A percentile compares a stretch with the other conserved stretches of the same genome.
Conservation (phyloP, 2,797 vertebrate species). For the Hozukius guyotensis region DNA sequence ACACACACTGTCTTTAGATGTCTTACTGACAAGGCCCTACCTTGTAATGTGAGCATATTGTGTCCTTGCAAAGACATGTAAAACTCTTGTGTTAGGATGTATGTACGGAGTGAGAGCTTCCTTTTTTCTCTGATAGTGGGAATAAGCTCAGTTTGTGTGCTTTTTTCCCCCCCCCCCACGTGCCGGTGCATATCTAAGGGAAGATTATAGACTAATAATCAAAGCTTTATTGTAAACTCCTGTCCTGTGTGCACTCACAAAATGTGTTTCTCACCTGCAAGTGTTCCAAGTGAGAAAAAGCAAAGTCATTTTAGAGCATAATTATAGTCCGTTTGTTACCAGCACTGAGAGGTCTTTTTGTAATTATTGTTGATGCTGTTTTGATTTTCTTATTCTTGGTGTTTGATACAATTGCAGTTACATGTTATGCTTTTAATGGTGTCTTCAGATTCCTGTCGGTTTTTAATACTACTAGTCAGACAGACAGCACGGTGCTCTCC, state of each 20-base stretch:
- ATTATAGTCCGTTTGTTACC: conserved; percentile 77
- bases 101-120: conserved; percentile 35
- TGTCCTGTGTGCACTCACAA: conserved; percentile 68
- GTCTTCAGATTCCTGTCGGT: conserved; percentile 74
- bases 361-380: conserved; percentile 78
- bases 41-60: conserved; percentile 48
- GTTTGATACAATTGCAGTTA: conserved; percentile 78
- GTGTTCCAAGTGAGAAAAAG: conserved; percentile 47
- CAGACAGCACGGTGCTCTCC: conserved; percentile 84
- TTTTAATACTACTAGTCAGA: conserved; percentile 79
- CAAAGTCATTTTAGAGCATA: conserved; percentile 58
- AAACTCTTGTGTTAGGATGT: conserved; percentile 45
- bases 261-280: conserved; percentile 53
- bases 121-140: conserved; percentile 35
- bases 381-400: conserved; percentile 75
- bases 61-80: conserved; percentile 51
- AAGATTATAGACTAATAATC: conserved; percentile 69
- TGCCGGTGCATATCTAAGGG: conserved; percentile 62
- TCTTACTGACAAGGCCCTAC: conserved; percentile 38
- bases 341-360: conserved; percentile 84
- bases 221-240: conserved; percentile 79
- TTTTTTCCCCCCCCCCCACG: neutral
- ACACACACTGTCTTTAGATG: conserved; percentile 39
- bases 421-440: conserved; percentile 74
- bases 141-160: conserved; percentile 37